phyloP scores from a whole-genome alignment of 2,888 invertebrate species.

The Perizoma affinitatum region DNA sequence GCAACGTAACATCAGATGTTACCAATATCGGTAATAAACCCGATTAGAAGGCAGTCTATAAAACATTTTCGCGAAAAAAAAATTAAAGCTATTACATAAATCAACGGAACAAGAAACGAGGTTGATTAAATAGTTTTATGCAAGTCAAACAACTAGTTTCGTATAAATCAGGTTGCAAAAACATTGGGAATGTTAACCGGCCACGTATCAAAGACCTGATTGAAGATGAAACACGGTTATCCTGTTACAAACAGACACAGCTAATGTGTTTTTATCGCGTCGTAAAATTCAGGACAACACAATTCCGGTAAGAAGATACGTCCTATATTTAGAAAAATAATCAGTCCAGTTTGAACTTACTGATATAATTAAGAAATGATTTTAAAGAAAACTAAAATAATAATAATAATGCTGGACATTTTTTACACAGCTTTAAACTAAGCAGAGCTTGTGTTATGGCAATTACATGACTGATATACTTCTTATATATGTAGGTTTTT shows the following conservation, averaged over 20 bases:
- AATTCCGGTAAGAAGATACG: conserved; percentile 28
- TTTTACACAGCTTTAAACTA: too few relatives aligned
- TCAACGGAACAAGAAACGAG: conserved; percentile 36
- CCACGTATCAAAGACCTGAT: conserved; percentile 62
- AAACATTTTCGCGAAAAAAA: conserved; percentile 35
- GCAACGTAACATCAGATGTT: conserved; percentile 10
- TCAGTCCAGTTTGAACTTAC: not conserved
- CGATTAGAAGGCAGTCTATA: conserved; percentile 29
- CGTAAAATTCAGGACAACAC: conserved; percentile 35
- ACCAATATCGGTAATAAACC: conserved; percentile 21
- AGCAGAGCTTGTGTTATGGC: too few relatives aligned
- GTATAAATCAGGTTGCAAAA: conserved; percentile 53
- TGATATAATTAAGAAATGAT: too few relatives aligned
- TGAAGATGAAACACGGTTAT: conserved; percentile 68
- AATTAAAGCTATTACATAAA: conserved; percentile 36
- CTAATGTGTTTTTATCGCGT: conserved; percentile 35
- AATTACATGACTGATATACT: too few relatives aligned
- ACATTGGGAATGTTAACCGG: conserved; percentile 56
- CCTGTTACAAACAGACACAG: conserved; percentile 44
- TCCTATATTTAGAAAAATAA: conserved; percentile 9
- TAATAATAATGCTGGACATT: too few relatives aligned
- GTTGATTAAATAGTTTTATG: conserved; percentile 41
- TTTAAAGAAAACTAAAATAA: too few relatives aligned
- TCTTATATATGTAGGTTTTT: too few relatives aligned
- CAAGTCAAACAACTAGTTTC: conserved; percentile 30